These are phyloP conservation scores for Tenthredo notha DNA, from an alignment of 2,888 invertebrate genomes.

Conservation along the genomic window DNA sequence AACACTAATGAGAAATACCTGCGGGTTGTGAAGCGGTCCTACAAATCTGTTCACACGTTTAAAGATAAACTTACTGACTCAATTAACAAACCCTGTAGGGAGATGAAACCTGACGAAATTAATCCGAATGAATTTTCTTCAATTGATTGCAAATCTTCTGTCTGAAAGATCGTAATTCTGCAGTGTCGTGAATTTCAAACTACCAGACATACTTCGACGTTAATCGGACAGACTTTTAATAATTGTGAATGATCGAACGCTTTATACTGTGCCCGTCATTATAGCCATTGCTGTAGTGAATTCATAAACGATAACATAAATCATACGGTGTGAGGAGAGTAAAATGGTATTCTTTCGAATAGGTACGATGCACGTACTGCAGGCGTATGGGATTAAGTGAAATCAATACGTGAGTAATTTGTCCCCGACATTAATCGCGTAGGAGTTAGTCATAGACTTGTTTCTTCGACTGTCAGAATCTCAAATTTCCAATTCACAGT, in stretches of 20 bases:
- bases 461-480: conserved; percentile 10
- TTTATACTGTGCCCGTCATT: conserved; percentile 18
- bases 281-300: background rate
- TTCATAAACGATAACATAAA: conserved; percentile 28
- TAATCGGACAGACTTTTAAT: conserved; percentile 28
- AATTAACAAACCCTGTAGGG: background rate
- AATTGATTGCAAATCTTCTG: background rate
- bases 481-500: conserved; percentile 33
- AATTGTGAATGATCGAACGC: conserved; percentile 27
- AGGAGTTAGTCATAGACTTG: conserved; percentile 7
- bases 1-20: conserved; percentile 33
- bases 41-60: conserved; percentile 35
- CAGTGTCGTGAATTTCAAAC: background rate
- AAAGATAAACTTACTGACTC: conserved; percentile 25
- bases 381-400: background rate
- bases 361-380: background rate
- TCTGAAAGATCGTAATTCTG: background rate
- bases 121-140: background rate
- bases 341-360: conserved; percentile 5
- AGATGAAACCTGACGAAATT: background rate
- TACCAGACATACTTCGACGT: background rate
- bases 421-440: background rate
- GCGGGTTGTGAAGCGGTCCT: conserved; percentile 3
- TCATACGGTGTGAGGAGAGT: conserved; percentile 21
- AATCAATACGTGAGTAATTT: conserved; percentile 6